Evolutionary conservation across 2,113 vertebrate species (phyloP).

Genomic region (Mesocricetus auratus): DNA sequence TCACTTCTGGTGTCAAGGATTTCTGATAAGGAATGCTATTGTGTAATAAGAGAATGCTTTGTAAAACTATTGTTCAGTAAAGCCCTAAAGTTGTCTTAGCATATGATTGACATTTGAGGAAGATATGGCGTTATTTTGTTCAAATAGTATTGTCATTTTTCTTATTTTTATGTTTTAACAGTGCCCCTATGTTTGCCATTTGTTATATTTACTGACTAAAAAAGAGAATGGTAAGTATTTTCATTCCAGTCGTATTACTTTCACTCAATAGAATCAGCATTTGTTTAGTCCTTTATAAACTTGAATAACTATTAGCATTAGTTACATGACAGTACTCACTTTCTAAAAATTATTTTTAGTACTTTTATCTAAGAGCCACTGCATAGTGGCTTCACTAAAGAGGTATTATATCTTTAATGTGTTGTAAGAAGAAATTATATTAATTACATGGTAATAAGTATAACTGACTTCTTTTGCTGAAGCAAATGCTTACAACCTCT

Average conservation of each 20-base stretch:
- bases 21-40: neutral
- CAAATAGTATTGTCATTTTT: slow-evolving; percentile 63
- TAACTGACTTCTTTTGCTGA: slow-evolving; percentile 61
- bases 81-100: slow-evolving; percentile 36
- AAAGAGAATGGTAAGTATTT: slow-evolving; percentile 92
- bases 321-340: slow-evolving; percentile 16
- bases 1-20: neutral
- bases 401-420: slow-evolving; percentile 52
- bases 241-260: neutral
- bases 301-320: slow-evolving; percentile 47
- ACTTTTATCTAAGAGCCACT: slow-evolving; percentile 62
- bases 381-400: slow-evolving; percentile 47
- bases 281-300: slow-evolving; percentile 51
- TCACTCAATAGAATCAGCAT: slow-evolving; percentile 43
- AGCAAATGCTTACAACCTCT: neutral
- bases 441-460: neutral
- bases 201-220: slow-evolving; percentile 95
- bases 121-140: slow-evolving; percentile 54
- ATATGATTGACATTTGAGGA: slow-evolving; percentile 54
- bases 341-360: slow-evolving; percentile 57
- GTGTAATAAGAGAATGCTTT: slow-evolving; percentile 50
- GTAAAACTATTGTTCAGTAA: slow-evolving; percentile 22
- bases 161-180: slow-evolving; percentile 84
- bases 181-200: slow-evolving; percentile 94
- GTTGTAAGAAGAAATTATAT: slow-evolving; percentile 42